A percentile compares a stretch with the other conserved stretches of the same genome.
Evolutionary conservation across 1,140 invertebrate genomes (phyloP).

Genomic region (Ceratosolen fusciceps): DNA sequence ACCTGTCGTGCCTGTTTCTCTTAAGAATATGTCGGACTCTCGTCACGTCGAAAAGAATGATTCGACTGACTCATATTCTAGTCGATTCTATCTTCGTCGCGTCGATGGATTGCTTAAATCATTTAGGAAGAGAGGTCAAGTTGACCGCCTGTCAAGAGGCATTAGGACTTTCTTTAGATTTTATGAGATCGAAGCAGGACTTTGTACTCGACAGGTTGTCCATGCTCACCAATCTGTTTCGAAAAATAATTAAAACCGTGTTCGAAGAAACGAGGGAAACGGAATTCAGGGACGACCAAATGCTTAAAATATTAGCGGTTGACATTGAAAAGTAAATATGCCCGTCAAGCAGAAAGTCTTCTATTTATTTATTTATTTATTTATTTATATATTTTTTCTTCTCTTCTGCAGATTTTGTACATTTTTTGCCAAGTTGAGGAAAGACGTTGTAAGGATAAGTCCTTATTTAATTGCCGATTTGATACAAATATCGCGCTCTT

Average conservation of each 20-base stretch:
- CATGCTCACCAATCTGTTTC: slow-evolving; percentile 32
- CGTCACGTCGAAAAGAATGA: slow-evolving; percentile 43
- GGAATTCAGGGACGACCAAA: slow-evolving; percentile 16
- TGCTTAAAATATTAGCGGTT: slow-evolving; percentile 36
- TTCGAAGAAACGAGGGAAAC: neutral
- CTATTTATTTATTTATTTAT: neutral
- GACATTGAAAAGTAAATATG: slow-evolving; percentile 46
- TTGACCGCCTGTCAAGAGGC: slow-evolving; percentile 37
- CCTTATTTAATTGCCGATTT: slow-evolving; percentile 48
- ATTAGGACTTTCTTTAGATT: slow-evolving; percentile 36
- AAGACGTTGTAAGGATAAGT: slow-evolving; percentile 45
- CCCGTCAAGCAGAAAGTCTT: neutral
- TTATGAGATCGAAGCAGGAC: slow-evolving; percentile 39
- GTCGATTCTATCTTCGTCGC: slow-evolving; percentile 43
- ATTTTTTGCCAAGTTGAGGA: slow-evolving; percentile 45
- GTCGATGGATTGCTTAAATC: slow-evolving; percentile 34
- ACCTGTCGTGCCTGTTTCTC: slow-evolving; percentile 19
- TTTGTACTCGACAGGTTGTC: slow-evolving; percentile 44
- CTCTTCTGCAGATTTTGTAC: slow-evolving; percentile 31
- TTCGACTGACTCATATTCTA: slow-evolving; percentile 19
- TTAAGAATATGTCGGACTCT: slow-evolving; percentile 35
- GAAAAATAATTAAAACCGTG: slow-evolving; percentile 26
- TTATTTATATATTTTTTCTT: slow-evolving; percentile 10
- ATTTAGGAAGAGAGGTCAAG: slow-evolving; percentile 5
- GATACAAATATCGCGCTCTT: slow-evolving; percentile 10